phyloP scores from a whole-genome alignment of 2,113 vertebrate genomes.

The Pseudonaja textilis region DNA sequence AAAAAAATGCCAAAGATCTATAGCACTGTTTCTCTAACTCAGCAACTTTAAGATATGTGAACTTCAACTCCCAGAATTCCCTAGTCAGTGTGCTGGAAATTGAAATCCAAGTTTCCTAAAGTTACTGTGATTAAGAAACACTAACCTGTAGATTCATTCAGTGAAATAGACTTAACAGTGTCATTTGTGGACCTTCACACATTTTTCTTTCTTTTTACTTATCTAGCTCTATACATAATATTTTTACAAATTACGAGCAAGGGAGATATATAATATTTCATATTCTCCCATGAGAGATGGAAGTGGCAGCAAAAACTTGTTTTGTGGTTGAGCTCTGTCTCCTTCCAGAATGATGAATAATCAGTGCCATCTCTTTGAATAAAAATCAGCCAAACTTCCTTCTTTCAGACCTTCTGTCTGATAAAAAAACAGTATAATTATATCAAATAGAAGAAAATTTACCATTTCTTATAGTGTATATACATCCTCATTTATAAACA shows the following conservation, averaged over 20 bases:
- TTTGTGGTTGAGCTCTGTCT: not conserved
- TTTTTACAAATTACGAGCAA: not conserved
- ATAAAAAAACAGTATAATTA: slow-evolving; percentile 8
- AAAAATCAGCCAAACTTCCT: not conserved
- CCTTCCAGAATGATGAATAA: not conserved
- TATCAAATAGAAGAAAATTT: slow-evolving; percentile 35
- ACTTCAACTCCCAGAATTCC: not conserved
- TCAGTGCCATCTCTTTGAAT: not conserved
- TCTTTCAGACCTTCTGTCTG: slow-evolving; percentile 7
- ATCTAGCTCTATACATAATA: not conserved
- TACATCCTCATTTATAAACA: slow-evolving; percentile 13
- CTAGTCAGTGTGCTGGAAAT: not conserved
- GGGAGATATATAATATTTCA: not conserved
- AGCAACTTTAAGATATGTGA: not conserved
- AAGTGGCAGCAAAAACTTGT: not conserved
- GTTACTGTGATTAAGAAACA: not conserved
- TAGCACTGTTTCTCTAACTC: not conserved
- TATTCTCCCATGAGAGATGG: not conserved
- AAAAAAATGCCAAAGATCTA: not conserved
- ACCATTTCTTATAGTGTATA: slow-evolving; percentile 28
- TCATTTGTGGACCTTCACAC: not conserved
- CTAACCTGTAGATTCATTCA: not conserved
- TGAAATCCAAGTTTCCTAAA: not conserved
- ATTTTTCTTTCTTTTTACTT: not conserved
- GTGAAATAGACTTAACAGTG: not conserved